Conservation (phyloP, 2,797 vertebrate species). For the Danionella dracula region DNA sequence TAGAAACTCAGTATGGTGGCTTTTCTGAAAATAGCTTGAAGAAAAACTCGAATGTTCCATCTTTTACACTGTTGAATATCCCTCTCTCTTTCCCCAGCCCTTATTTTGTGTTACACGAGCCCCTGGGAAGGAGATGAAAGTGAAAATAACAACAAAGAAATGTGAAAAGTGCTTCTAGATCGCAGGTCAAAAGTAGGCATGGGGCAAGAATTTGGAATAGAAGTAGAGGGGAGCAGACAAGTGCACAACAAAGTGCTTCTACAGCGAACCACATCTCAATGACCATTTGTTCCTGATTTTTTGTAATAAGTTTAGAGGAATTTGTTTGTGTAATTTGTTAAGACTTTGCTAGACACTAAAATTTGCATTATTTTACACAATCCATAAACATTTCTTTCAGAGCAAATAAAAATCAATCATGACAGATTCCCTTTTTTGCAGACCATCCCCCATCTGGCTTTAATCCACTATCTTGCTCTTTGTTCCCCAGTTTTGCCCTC, state of each 20-base stretch:
- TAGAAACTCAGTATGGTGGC: conserved; percentile 11
- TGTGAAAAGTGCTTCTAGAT: background rate
- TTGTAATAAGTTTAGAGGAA: no score
- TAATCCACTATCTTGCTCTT: background rate
- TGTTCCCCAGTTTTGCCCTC: background rate
- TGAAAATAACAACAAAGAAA: conserved; percentile 10
- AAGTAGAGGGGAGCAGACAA: background rate
- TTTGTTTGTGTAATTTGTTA: no score
- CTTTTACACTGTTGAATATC: background rate
- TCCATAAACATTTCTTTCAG: conserved; percentile 13
- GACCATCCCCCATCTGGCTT: background rate
- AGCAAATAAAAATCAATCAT: conserved; percentile 8
- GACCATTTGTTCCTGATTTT: no score
- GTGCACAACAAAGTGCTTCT: no score
- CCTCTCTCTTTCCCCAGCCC: background rate
- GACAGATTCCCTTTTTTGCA: background rate
- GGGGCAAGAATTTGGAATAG: background rate
- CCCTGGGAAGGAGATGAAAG: background rate
- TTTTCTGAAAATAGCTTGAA: conserved; percentile 40
- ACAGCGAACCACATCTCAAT: no score
- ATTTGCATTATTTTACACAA: background rate
- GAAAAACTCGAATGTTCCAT: conserved; percentile 20
- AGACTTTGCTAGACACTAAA: no score
- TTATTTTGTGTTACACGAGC: background rate
- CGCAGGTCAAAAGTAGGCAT: background rate